A percentile compares a stretch with the other conserved stretches of the same genome.
Conservation (phyloP, 2,797 vertebrate genomes). For the Catharus ustulatus region DNA sequence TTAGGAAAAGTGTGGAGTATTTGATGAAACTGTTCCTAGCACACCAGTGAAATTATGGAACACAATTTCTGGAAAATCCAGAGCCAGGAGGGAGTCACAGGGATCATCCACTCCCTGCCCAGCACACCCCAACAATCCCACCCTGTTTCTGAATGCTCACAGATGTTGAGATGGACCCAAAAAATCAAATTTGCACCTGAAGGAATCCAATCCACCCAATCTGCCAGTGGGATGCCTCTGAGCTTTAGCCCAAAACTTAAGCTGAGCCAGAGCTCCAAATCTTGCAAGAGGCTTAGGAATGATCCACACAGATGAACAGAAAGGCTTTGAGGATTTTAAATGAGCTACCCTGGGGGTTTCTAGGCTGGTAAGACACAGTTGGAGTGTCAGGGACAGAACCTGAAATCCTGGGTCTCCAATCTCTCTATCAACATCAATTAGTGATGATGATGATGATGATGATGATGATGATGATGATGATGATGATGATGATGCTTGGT, state of each 20-base stretch:
- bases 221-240: fast-evolving
- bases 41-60: neutral
- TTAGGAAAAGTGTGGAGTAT: fast-evolving
- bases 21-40: neutral
- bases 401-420: neutral
- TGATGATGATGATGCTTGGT: neutral
- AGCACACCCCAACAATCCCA: neutral
- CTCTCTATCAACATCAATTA: too few relatives aligned
- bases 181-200: neutral
- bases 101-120: neutral
- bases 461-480: fast-evolving
- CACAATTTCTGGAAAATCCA: neutral
- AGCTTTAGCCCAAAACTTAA: neutral
- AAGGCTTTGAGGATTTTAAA: neutral
- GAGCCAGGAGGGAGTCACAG: neutral
- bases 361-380: neutral
- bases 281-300: neutral
- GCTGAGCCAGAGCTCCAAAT: neutral
- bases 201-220: neutral
- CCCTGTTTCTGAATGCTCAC: too few relatives aligned
- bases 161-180: neutral
- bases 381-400: neutral
- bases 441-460: fast-evolving
- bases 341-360: neutral
- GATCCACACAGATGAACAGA: fast-evolving